These are phyloP conservation scores for Gonatopus flavifemur DNA, from an alignment of 1,140 invertebrate species.

Conservation along the genomic window DNA sequence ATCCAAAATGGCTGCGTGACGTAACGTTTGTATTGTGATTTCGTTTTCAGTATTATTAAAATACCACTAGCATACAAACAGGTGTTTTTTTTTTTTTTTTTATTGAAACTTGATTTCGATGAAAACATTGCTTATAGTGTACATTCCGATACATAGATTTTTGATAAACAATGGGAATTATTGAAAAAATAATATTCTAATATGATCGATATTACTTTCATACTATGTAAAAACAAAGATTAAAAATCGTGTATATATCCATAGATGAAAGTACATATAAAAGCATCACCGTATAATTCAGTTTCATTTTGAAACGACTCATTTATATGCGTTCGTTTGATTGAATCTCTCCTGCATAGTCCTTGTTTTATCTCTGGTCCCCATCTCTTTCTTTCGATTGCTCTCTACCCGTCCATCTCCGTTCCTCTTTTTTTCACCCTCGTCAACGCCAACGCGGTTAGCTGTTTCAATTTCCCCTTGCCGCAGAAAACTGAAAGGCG, in stretches of 20 bases:
- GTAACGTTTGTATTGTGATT: too few species aligned
- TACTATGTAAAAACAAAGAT: too few species aligned
- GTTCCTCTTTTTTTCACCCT: constrained; percentile 26
- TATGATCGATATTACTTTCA: too few species aligned
- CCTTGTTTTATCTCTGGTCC: not conserved
- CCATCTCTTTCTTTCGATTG: constrained; percentile 13
- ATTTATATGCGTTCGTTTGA: constrained; percentile 55
- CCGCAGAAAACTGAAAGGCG: constrained; percentile 45
- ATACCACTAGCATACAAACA: too few species aligned
- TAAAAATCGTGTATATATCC: constrained; percentile 11
- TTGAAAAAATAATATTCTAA: too few species aligned
- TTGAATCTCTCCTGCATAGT: constrained; percentile 42
- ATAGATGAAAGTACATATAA: constrained; percentile 24
- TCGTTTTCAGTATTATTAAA: too few species aligned
- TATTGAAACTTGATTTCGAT: too few species aligned
- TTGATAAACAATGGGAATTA: too few species aligned
- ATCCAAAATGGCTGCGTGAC: too few species aligned
- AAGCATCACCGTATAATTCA: constrained; percentile 44
- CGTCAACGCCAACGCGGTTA: constrained; percentile 48
- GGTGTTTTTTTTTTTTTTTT: too few species aligned
- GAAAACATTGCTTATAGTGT: too few species aligned
- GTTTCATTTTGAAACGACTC: constrained; percentile 52
- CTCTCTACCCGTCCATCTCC: constrained; percentile 1
- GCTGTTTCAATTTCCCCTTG: constrained; percentile 52
- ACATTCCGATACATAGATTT: too few species aligned